Evolutionary conservation across 2,797 vertebrate species (phyloP).

Genomic region (Xyrichtys novacula): DNA sequence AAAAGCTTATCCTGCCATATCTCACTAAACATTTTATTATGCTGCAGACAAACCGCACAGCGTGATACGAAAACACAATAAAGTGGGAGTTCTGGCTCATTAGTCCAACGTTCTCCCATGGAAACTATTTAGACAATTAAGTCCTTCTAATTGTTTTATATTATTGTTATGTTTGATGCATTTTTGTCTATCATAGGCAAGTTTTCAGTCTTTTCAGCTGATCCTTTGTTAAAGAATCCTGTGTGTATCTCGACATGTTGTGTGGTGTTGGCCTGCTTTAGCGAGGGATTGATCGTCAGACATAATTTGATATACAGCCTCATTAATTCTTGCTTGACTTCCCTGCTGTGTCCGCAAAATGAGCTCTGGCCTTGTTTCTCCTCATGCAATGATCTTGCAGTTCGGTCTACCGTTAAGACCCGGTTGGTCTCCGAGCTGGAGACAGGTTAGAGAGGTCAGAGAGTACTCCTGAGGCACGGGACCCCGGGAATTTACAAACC

Average conservation of each 20-base stretch:
- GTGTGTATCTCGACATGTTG: conserved; percentile 19
- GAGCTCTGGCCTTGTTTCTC: conserved; percentile 59
- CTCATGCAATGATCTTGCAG: conserved; percentile 31
- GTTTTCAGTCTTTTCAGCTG: too few species aligned
- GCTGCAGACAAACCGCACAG: conserved; percentile 24
- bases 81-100: not conserved
- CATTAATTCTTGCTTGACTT: conserved; percentile 76
- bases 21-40: conserved; percentile 23
- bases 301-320: conserved; percentile 69
- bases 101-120: not conserved
- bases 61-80: not conserved
- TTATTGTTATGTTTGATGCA: not conserved
- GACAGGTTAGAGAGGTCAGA: conserved; percentile 70
- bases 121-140: not conserved
- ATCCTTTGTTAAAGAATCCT: not conserved
- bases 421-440: conserved; percentile 50
- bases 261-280: conserved; percentile 51
- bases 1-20: conserved; percentile 71
- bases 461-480: conserved; percentile 72
- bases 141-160: not conserved
- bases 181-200: too few species aligned
- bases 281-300: conserved; percentile 66
- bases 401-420: conserved; percentile 46
- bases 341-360: conserved; percentile 62
- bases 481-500: conserved; percentile 49